phyloP scores from a whole-genome alignment of 2,888 invertebrate species.

The Lycia hirtaria region DNA sequence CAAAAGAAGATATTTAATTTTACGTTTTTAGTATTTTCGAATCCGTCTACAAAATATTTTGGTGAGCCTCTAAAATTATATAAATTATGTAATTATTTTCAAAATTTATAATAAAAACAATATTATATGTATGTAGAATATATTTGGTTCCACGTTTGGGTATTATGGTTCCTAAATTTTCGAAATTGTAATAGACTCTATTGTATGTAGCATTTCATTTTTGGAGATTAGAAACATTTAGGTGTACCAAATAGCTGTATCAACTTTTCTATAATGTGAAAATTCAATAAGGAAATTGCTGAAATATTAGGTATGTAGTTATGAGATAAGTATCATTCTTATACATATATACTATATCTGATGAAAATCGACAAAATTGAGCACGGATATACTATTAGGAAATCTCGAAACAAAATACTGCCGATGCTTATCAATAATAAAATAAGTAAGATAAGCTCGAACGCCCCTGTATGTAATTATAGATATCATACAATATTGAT shows the following conservation, averaged over 20 bases:
- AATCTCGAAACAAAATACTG: slow-evolving; percentile 77
- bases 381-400: slow-evolving; percentile 83
- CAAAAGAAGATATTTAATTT: slow-evolving; percentile 67
- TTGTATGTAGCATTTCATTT: slow-evolving; percentile 83
- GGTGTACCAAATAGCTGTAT: slow-evolving; percentile 84
- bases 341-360: slow-evolving; percentile 62
- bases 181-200: slow-evolving; percentile 85
- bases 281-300: slow-evolving; percentile 76
- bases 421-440: slow-evolving; percentile 73
- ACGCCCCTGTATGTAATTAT: slow-evolving; percentile 50
- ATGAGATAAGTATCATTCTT: slow-evolving; percentile 78
- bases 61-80: slow-evolving; percentile 74
- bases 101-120: slow-evolving; percentile 79
- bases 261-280: slow-evolving; percentile 81
- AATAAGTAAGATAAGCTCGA: slow-evolving; percentile 67
- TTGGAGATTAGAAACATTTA: slow-evolving; percentile 81
- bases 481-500: slow-evolving; percentile 39
- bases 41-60: slow-evolving; percentile 83
- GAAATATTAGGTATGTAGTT: slow-evolving; percentile 75
- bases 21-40: slow-evolving; percentile 77
- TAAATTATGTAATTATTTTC: slow-evolving; percentile 80
- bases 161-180: slow-evolving; percentile 86
- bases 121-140: slow-evolving; percentile 74
- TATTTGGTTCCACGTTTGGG: slow-evolving; percentile 84
- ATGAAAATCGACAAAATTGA: slow-evolving; percentile 72